These are phyloP conservation scores for Aplocera efformata DNA, from an alignment of 2,888 invertebrate genomes.

Conservation along the genomic window DNA sequence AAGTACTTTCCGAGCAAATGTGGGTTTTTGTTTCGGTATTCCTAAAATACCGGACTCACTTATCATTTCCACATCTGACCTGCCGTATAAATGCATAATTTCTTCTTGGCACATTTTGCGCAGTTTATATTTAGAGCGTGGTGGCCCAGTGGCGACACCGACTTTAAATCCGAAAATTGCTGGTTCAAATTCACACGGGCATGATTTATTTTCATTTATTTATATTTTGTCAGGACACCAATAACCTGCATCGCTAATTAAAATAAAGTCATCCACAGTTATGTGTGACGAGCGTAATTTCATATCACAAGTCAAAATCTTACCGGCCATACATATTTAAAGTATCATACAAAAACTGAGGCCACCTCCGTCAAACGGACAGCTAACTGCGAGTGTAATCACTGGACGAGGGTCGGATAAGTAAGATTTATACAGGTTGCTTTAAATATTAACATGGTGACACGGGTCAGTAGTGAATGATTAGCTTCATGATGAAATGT, in stretches of 20 bases:
- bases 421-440: conserved; percentile 30
- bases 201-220: no score
- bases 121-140: no score
- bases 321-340: conserved; percentile 12
- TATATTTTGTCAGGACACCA: no score
- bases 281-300: no score
- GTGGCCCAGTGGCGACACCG: no score
- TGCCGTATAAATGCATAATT: no score
- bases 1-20: conserved; percentile 8
- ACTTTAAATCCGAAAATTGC: no score
- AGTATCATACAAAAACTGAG: conserved; percentile 14
- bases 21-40: background rate
- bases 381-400: conserved; percentile 13
- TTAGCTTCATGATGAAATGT: conserved; percentile 11
- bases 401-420: conserved; percentile 23
- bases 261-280: no score
- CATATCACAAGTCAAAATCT: conserved; percentile 1
- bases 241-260: no score
- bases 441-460: conserved; percentile 30
- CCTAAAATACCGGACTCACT: background rate
- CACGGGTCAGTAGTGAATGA: conserved; percentile 7
- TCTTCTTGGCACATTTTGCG: no score
- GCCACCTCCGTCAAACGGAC: conserved; percentile 14
- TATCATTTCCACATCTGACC: no score
- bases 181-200: no score